Percentiles rank a stretch among this genome's conserved stretches.
These are phyloP conservation scores for Paratrypauchen microcephalus DNA, from an alignment of 2,797 vertebrate species.

Conservation along the genomic window DNA sequence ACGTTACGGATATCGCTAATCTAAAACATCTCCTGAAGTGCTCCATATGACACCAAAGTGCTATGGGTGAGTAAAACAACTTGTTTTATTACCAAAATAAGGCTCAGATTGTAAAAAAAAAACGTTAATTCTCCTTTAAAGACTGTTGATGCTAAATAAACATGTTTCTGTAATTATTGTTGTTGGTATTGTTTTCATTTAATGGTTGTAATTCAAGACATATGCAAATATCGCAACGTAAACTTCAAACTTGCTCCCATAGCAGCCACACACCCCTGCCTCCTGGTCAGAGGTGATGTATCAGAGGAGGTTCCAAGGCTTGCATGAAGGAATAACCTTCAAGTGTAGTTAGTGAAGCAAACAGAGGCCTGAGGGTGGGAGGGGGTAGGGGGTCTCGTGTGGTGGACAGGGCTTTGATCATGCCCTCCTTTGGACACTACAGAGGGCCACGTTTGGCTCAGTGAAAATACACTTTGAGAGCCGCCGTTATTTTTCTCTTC, in stretches of 20 bases:
- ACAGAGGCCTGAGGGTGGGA: background rate
- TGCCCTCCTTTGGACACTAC: background rate
- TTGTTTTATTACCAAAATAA: too few relatives aligned
- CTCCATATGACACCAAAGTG: too few relatives aligned
- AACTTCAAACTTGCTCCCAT: background rate
- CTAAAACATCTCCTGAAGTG: too few relatives aligned
- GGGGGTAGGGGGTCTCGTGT: background rate
- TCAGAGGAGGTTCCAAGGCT: background rate
- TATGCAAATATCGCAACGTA: background rate
- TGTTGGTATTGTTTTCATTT: too few relatives aligned
- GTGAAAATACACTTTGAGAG: background rate
- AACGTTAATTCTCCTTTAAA: too few relatives aligned
- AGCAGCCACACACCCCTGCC: background rate
- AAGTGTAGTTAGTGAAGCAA: background rate
- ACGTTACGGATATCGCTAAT: too few relatives aligned
- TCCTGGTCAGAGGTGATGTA: background rate
- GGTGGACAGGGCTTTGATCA: constrained; percentile 1
- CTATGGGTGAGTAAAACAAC: too few relatives aligned
- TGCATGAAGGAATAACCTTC: background rate
- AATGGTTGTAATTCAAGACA: too few relatives aligned
- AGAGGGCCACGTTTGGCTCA: background rate
- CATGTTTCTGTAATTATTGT: too few relatives aligned
- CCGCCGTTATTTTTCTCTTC: background rate
- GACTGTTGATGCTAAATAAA: too few relatives aligned
- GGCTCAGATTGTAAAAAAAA: too few relatives aligned